Evolutionary conservation across 2,113 vertebrate species (phyloP).

Genomic region (Corythoichthys haematopterus): DNA sequence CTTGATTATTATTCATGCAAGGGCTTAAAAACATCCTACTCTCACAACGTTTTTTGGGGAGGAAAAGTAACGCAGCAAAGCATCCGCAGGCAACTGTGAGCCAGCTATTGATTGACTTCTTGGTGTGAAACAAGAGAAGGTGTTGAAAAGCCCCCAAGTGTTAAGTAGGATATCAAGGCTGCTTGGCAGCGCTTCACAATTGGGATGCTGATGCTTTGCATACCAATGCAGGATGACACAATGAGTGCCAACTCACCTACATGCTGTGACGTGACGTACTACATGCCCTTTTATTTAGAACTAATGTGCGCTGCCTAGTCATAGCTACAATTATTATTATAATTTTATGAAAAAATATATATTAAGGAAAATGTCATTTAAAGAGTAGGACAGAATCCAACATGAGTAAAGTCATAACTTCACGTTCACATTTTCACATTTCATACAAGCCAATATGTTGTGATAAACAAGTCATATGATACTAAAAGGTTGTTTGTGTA

Average conservation of each 20-base stretch:
- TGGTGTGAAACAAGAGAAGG: slow-evolving; percentile 45
- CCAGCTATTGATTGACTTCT: slow-evolving; percentile 48
- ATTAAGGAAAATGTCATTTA: no score
- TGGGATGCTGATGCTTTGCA: slow-evolving; percentile 1
- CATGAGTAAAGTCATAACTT: no score
- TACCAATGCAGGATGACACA: slow-evolving; percentile 16
- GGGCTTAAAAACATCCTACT: background rate
- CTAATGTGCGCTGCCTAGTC: background rate
- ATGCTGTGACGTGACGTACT: background rate
- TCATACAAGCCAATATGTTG: no score
- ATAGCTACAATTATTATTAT: background rate
- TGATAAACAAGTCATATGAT: no score
- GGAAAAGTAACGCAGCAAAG: background rate
- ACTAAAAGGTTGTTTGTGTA: no score
- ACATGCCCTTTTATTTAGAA: background rate
- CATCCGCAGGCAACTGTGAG: slow-evolving; percentile 10
- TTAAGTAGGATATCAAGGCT: slow-evolving; percentile 23
- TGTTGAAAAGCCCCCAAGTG: slow-evolving; percentile 49
- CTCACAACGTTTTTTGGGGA: background rate
- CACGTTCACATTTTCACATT: no score
- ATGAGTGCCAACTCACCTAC: slow-evolving; percentile 22
- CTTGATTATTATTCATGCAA: background rate
- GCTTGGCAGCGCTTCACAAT: slow-evolving; percentile 5
- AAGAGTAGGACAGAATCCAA: no score
- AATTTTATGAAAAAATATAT: no score